Conservation (phyloP, 2,888 invertebrate species). For the Ochropleura plecta region DNA sequence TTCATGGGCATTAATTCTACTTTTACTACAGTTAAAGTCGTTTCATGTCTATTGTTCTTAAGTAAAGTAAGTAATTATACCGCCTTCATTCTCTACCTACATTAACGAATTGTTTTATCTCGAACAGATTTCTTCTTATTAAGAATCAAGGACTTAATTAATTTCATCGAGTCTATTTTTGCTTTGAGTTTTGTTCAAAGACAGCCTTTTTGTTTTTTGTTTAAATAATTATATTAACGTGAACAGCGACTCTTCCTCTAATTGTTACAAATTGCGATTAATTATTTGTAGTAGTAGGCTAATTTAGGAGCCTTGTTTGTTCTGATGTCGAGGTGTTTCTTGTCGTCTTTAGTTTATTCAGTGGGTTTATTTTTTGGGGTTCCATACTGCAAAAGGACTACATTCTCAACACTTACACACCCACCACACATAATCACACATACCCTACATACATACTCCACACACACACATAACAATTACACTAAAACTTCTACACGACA, state of each 20-base stretch:
- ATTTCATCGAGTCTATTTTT: slow-evolving; percentile 1
- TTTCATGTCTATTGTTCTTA: slow-evolving; percentile 7
- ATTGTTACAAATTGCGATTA: slow-evolving; percentile 9
- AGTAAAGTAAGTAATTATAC: not conserved
- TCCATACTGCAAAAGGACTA: too few species aligned
- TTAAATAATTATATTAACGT: not conserved
- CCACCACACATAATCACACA: too few species aligned
- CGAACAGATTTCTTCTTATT: slow-evolving; percentile 17
- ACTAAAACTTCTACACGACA: too few species aligned
- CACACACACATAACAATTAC: too few species aligned
- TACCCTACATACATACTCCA: too few species aligned
- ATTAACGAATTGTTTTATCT: slow-evolving; percentile 9
- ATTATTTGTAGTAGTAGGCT: not conserved
- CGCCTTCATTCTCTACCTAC: not conserved
- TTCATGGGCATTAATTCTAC: not conserved
- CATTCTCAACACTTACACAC: too few species aligned
- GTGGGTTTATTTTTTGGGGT: not conserved
- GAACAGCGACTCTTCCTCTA: not conserved
- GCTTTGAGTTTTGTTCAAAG: not conserved
- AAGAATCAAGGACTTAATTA: slow-evolving; percentile 18
- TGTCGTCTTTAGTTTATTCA: not conserved
- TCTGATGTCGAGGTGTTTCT: not conserved
- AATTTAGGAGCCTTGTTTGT: not conserved
- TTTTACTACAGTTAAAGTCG: not conserved
- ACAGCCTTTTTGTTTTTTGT: not conserved